These are phyloP conservation scores for Poeciliopsis presidionis DNA, from an alignment of 2,797 vertebrate species.

Conservation along the genomic window DNA sequence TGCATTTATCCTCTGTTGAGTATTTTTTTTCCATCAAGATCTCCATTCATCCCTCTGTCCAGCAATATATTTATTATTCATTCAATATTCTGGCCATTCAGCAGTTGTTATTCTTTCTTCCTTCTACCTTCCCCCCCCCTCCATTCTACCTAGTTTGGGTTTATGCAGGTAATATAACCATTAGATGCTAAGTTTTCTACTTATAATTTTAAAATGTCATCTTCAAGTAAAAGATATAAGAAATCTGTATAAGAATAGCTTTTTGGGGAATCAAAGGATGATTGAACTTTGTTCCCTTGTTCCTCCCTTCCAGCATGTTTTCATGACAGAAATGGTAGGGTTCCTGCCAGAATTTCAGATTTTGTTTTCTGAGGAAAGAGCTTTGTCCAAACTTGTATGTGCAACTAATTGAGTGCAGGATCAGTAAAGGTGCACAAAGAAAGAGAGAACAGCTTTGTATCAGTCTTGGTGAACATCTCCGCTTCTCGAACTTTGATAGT, in stretches of 20 bases:
- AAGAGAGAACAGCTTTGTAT: slow-evolving; percentile 55
- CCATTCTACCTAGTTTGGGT: not conserved
- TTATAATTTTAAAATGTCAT: not conserved
- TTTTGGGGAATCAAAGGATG: not conserved
- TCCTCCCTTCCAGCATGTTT: slow-evolving; percentile 54
- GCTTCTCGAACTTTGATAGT: slow-evolving; percentile 22
- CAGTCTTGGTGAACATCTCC: slow-evolving; percentile 27
- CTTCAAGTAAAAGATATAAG: not conserved
- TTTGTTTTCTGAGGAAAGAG: slow-evolving; percentile 65
- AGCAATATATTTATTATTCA: not conserved
- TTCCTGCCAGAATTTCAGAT: slow-evolving; percentile 74
- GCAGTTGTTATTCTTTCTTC: not conserved
- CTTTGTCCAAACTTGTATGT: slow-evolving; percentile 72
- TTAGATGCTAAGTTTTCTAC: not conserved
- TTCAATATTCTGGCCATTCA: not conserved
- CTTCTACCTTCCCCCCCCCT: not conserved
- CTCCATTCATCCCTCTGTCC: not conserved
- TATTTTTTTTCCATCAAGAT: not conserved
- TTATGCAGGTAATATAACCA: not conserved
- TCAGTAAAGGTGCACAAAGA: slow-evolving; percentile 52
- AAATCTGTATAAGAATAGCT: not conserved
- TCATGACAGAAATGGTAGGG: slow-evolving; percentile 68
- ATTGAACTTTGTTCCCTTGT: slow-evolving; percentile 1
- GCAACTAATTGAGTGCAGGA: slow-evolving; percentile 67
- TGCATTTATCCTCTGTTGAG: not conserved